A percentile compares a stretch with the other conserved stretches of the same genome.
phyloP scores from a whole-genome alignment of 2,797 vertebrate genomes.

The Peromyscus aztecus region DNA sequence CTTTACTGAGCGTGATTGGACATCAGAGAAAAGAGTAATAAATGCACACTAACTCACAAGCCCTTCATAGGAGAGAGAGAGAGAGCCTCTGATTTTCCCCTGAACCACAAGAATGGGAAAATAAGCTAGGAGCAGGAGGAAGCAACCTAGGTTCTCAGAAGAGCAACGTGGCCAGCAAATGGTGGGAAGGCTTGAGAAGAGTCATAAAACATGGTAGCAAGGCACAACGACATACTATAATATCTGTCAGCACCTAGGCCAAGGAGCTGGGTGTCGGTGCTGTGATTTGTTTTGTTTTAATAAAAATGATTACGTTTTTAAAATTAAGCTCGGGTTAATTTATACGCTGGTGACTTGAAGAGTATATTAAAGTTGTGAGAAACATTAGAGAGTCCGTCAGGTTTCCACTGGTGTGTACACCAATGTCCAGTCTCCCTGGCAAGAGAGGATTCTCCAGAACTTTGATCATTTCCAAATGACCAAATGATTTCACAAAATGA shows the following conservation, averaged over 20 bases:
- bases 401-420: not conserved
- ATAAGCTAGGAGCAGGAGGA: not conserved
- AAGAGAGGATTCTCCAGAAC: not conserved
- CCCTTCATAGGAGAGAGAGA: not conserved
- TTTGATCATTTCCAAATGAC: not conserved
- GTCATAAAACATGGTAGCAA: not conserved
- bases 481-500: not conserved
- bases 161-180: not conserved
- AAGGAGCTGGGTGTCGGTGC: not conserved
- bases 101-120: not conserved
- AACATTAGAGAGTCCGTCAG: not conserved
- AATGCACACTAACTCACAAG: not conserved
- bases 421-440: not conserved
- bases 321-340: not conserved
- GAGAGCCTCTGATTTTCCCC: not conserved
- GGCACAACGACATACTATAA: not conserved
- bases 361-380: conserved; percentile 21
- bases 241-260: not conserved
- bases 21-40: not conserved
- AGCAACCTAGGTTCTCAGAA: not conserved
- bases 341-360: not conserved
- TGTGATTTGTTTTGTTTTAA: conserved; percentile 3
- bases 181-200: not conserved
- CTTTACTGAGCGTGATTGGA: not conserved
- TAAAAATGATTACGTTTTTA: not conserved